Conservation (phyloP, 1,140 invertebrate species). For the Drosophila prosaltans region DNA sequence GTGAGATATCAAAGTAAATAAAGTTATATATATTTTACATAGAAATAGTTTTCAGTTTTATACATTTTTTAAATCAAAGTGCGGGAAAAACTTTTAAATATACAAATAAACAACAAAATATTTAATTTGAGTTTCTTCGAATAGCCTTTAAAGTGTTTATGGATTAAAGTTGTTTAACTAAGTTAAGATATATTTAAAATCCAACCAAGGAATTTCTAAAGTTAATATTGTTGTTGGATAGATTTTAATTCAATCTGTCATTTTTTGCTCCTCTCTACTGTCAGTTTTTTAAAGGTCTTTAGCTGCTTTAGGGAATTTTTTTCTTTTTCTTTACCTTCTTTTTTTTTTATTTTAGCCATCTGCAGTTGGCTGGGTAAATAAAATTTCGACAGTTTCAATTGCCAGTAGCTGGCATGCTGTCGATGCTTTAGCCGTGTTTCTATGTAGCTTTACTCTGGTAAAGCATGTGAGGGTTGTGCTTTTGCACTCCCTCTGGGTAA, state of each 20-base stretch:
- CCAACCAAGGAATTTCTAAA: too few relatives aligned
- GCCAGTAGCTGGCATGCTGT: constrained; percentile 38
- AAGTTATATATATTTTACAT: too few relatives aligned
- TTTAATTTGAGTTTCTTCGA: too few relatives aligned
- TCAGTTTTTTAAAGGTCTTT: constrained; percentile 15
- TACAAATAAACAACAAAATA: too few relatives aligned
- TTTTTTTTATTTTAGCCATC: constrained; percentile 27
- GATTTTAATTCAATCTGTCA: constrained; percentile 16
- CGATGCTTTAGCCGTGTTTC: constrained; percentile 30
- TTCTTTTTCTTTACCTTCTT: neutral
- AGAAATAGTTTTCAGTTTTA: too few relatives aligned
- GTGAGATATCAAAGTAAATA: too few relatives aligned
- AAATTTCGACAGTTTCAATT: constrained; percentile 55
- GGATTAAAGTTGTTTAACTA: too few relatives aligned
- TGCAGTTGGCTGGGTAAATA: constrained; percentile 29
- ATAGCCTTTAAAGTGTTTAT: too few relatives aligned
- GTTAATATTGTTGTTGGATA: too few relatives aligned
- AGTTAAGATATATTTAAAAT: too few relatives aligned
- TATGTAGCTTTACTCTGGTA: neutral
- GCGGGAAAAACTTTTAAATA: too few relatives aligned
- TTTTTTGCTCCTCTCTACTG: constrained; percentile 2
- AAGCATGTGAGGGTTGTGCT: constrained; percentile 13
- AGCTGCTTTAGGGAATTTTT: constrained; percentile 4
- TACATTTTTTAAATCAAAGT: too few relatives aligned
- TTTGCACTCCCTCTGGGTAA: constrained; percentile 38